Evolutionary conservation across 2,797 vertebrate species (phyloP), one percentile per base, ranked within the genome.

Genomic region (Numenius phaeopus): DNA sequence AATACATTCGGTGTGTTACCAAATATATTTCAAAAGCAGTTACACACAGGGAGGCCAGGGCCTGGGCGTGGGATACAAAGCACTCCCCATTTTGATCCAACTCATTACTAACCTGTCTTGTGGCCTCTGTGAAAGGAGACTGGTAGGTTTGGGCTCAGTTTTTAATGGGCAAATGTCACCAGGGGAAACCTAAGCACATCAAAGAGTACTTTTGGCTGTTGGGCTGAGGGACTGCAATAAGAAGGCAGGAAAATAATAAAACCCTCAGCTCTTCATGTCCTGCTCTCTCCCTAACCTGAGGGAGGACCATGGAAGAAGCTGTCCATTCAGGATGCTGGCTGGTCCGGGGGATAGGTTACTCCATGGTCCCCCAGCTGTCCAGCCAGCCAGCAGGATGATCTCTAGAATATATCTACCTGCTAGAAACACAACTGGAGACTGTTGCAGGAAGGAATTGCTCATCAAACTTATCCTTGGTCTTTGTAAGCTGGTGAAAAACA

Each of bases 11-110:
- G 62, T 95, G 79, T 83, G 83, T 94, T 97, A 96, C 91, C 89
- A 89, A 94, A 91, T 94, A 83, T 93, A 95, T 97, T 96, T 95
- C 90, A 94, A 92, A 92, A 91, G 66, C 77, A 50, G 62, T 95
- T 88, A 72, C 61, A 83, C 44, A 62, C 62, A 82, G 66, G 62
- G 72, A 94, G 89, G 75, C 84, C 84, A 89, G 37, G 54, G 87
- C 79, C 76, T 94, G 77, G 54, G 69, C 32, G 26, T 49, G 71
- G 72, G 82, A 89, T 42, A 83, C 54, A 77, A 85, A 95, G 44
- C 26, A n/a, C 66, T 90, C 29, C 52, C 66, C 47, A 62, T 97
- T 94, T 95, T 94, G 72, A 81, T 93, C 80, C 52, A 79, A 32
- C 50, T 92, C 84, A 86, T 95, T 95, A 91, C 49, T 91, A 75